Evolutionary conservation across 2,797 vertebrate genomes (phyloP).

Genomic region (Lepilemur septentrionalis): DNA sequence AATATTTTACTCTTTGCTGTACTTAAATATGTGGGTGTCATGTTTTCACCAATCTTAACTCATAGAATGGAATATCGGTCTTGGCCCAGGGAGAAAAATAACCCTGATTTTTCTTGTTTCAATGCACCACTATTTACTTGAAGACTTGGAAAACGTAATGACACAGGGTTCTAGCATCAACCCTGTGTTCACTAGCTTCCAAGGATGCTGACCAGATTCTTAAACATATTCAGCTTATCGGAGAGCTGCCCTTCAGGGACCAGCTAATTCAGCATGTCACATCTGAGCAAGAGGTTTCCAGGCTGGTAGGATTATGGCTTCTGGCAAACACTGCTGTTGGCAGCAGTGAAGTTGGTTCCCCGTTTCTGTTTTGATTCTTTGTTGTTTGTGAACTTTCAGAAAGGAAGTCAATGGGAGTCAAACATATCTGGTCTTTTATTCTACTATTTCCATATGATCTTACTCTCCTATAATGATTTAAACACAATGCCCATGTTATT

Average conservation of each 20-base stretch:
- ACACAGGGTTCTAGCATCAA: conserved; percentile 5
- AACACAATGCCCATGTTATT: background rate
- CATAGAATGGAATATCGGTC: background rate
- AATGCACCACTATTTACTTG: background rate
- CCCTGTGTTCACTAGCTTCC: conserved; percentile 66
- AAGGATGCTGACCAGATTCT: conserved; percentile 69
- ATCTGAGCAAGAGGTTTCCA: conserved; percentile 72
- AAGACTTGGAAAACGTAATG: background rate
- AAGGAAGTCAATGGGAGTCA: conserved; percentile 44
- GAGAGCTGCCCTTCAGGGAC: conserved; percentile 50
- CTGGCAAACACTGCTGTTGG: conserved; percentile 56
- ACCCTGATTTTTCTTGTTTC: background rate
- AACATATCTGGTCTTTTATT: conserved; percentile 46
- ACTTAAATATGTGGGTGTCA: background rate
- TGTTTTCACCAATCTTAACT: background rate
- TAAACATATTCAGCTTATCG: conserved; percentile 52
- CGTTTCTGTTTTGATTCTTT: background rate
- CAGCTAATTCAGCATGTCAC: conserved; percentile 61
- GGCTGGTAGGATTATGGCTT: conserved; percentile 48
- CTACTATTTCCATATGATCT: background rate
- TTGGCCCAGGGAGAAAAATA: background rate
- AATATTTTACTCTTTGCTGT: background rate
- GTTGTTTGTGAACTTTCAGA: conserved; percentile 23
- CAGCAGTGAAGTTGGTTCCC: background rate
- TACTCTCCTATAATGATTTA: background rate